These are phyloP conservation scores for Thunnus maccoyii DNA, from an alignment of 2,113 vertebrate species.

Conservation along the genomic window DNA sequence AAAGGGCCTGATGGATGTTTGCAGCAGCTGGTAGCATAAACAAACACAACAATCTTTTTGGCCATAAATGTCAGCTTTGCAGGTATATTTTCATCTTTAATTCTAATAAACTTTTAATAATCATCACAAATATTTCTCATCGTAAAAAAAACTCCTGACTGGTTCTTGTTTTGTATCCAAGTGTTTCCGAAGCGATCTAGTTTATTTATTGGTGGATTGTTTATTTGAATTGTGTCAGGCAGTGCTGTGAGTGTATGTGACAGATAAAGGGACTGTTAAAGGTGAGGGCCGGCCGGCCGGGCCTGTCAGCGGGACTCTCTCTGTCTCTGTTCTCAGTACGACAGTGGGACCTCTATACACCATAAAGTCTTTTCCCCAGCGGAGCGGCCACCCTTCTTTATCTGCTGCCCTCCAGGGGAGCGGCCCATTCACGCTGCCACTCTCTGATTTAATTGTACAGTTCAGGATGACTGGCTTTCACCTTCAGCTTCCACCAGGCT, in stretches of 20 bases:
- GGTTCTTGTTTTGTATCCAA: neutral
- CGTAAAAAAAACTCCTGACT: neutral
- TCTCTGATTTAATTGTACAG: slow-evolving; percentile 84
- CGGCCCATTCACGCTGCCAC: slow-evolving; percentile 71
- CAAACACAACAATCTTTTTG: neutral
- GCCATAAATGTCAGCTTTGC: neutral
- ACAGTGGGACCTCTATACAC: slow-evolving; percentile 61
- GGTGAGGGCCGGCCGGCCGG: slow-evolving; percentile 32
- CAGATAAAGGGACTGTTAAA: slow-evolving; percentile 37
- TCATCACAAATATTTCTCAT: too few relatives aligned
- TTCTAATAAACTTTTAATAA: neutral
- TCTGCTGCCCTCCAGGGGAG: slow-evolving; percentile 78
- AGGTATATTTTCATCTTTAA: neutral
- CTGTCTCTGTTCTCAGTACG: slow-evolving; percentile 21
- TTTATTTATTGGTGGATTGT: neutral
- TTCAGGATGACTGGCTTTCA: slow-evolving; percentile 83
- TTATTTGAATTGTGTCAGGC: neutral
- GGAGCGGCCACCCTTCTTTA: slow-evolving; percentile 66
- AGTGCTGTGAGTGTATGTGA: slow-evolving; percentile 8
- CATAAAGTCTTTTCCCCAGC: slow-evolving; percentile 44
- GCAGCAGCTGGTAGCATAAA: neutral
- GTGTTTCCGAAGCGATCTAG: neutral
- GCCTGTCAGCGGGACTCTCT: slow-evolving; percentile 28
- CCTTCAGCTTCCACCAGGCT: slow-evolving; percentile 75
- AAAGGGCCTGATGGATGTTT: too few relatives aligned